Evolutionary conservation across 2,797 vertebrate species (phyloP).

Genomic region (Microctenopoma steveboyesi): DNA sequence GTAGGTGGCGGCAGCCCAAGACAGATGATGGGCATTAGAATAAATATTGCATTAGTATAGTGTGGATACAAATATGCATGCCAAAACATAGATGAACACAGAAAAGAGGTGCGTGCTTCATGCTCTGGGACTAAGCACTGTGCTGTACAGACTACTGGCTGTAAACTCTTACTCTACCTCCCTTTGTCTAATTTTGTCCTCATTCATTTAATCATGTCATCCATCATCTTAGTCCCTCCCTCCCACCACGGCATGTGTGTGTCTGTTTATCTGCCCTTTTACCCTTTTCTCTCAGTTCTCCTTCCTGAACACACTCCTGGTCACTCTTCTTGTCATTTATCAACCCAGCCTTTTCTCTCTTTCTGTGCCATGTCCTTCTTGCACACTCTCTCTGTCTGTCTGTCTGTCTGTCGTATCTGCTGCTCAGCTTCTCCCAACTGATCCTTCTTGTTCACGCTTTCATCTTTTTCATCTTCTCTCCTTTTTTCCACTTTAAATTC

Average conservation of each 20-base stretch:
- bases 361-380: slow-evolving; percentile 8
- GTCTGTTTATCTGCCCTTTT: slow-evolving; percentile 56
- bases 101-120: slow-evolving; percentile 3
- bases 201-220: slow-evolving; percentile 69
- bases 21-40: slow-evolving; percentile 52
- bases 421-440: neutral
- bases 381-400: neutral
- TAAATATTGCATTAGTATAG: slow-evolving; percentile 51
- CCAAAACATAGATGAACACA: slow-evolving; percentile 25
- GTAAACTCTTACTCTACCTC: slow-evolving; percentile 29
- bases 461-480: neutral
- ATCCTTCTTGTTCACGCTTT: neutral
- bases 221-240: slow-evolving; percentile 55
- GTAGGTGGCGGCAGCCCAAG: slow-evolving; percentile 25
- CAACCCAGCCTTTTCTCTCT: slow-evolving; percentile 25
- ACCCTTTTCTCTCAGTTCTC: slow-evolving; percentile 9
- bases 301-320: slow-evolving; percentile 24
- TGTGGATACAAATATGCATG: slow-evolving; percentile 18
- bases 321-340: slow-evolving; percentile 49
- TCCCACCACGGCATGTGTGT: slow-evolving; percentile 41
- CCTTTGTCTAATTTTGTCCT: slow-evolving; percentile 60
- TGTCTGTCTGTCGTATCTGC: neutral
- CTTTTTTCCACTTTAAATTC: neutral
- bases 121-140: neutral
- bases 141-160: too few species aligned